Evolutionary conservation across 1,140 invertebrate genomes (phyloP).

Genomic region (Trichomalopsis sarcophagae): DNA sequence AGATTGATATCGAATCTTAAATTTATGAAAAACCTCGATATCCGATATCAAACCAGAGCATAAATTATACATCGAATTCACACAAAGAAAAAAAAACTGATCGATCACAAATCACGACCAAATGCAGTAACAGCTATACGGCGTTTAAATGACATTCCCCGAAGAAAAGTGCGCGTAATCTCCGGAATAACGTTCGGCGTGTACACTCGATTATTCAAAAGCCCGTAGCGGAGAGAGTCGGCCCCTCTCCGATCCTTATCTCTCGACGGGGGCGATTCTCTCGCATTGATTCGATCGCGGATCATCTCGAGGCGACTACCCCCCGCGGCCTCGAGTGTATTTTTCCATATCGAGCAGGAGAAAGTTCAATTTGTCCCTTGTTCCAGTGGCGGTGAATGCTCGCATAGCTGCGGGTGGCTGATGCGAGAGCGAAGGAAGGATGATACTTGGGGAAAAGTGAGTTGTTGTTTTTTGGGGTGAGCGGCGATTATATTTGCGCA

Average conservation of each 20-base stretch:
- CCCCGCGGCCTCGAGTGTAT: not conserved
- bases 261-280: conserved; percentile 12
- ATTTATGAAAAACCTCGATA: too few relatives aligned
- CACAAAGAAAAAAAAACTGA: too few relatives aligned
- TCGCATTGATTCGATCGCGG: conserved; percentile 28
- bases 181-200: not conserved
- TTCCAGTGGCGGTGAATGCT: not conserved
- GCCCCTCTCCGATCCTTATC: not conserved
- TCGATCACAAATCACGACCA: too few relatives aligned
- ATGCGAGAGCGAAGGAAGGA: not conserved
- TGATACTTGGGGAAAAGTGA: not conserved
- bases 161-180: not conserved
- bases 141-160: too few relatives aligned
- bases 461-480: not conserved
- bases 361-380: not conserved
- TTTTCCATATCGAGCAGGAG: not conserved
- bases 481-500: not conserved
- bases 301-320: conserved; percentile 23
- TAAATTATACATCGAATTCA: too few relatives aligned
- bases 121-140: too few relatives aligned
- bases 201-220: conserved; percentile 32
- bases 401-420: not conserved
- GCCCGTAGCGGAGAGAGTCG: not conserved
- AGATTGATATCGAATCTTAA: not conserved
- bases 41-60: too few relatives aligned